Evolutionary conservation across 2,888 invertebrate genomes (phyloP).

Genomic region (Chymomyza fuscimana): DNA sequence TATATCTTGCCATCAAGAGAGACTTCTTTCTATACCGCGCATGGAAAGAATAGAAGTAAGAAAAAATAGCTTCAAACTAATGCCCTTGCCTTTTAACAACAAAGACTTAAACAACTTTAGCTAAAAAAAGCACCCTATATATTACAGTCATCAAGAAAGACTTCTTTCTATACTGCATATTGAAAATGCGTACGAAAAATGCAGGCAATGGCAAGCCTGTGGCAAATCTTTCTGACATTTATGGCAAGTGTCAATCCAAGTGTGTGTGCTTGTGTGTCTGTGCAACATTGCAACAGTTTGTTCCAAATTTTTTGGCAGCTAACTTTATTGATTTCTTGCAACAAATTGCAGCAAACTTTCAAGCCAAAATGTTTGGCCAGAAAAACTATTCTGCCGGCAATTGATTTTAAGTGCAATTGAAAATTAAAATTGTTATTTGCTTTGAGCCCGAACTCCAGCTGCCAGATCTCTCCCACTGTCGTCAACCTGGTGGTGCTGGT

Average conservation of each 20-base stretch:
- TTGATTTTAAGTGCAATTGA: slow-evolving; percentile 56
- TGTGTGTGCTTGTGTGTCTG: slow-evolving; percentile 10
- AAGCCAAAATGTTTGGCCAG: slow-evolving; percentile 10
- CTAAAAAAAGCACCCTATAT: slow-evolving; percentile 3
- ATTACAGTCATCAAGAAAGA: neutral
- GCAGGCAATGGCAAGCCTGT: slow-evolving; percentile 22
- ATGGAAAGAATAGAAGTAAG: too few relatives aligned
- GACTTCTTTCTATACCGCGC: too few relatives aligned
- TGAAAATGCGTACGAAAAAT: slow-evolving; percentile 23
- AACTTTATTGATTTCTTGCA: slow-evolving; percentile 44
- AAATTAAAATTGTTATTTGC: slow-evolving; percentile 71
- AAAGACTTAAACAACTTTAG: too few relatives aligned
- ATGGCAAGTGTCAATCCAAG: neutral
- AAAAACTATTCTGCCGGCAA: slow-evolving; percentile 15
- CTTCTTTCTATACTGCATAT: slow-evolving; percentile 27
- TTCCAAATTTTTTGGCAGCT: slow-evolving; percentile 10
- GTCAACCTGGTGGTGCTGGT: slow-evolving; percentile 8
- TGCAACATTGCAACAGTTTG: slow-evolving; percentile 48
- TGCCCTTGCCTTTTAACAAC: too few relatives aligned
- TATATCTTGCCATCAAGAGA: too few relatives aligned
- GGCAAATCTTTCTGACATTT: slow-evolving; percentile 11
- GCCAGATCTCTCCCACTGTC: slow-evolving; percentile 12
- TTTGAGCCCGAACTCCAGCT: slow-evolving; percentile 11
- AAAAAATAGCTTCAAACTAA: too few relatives aligned
- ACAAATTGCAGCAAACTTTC: slow-evolving; percentile 42